Evolutionary conservation across 2,113 vertebrate species (phyloP).

Genomic region (Scatophagus argus): DNA sequence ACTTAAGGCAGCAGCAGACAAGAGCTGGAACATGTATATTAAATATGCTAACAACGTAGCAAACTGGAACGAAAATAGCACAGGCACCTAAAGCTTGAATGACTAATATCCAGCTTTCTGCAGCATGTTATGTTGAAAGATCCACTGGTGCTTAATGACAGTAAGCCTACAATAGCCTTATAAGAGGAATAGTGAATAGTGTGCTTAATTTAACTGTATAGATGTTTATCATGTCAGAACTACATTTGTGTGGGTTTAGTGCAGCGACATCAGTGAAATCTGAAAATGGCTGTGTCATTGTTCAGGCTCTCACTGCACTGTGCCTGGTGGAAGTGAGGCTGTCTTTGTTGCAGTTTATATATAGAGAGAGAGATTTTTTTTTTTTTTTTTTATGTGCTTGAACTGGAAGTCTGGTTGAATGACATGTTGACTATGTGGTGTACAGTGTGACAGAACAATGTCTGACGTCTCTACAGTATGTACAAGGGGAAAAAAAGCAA

Average conservation of each 20-base stretch:
- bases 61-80: conserved; percentile 48
- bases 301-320: background rate
- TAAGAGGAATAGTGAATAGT: conserved; percentile 6
- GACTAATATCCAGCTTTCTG: conserved; percentile 45
- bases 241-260: background rate
- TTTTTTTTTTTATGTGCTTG: background rate
- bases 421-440: background rate
- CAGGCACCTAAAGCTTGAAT: conserved; percentile 53
- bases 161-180: conserved; percentile 23
- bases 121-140: conserved; percentile 7
- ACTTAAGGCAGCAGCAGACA: conserved; percentile 27
- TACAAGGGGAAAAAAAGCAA: background rate
- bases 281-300: conserved; percentile 31
- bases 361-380: no score
- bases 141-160: conserved; percentile 20
- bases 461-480: no score
- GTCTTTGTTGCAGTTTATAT: background rate
- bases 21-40: conserved; percentile 26
- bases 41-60: conserved; percentile 34
- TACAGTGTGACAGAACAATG: background rate
- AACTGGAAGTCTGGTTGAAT: background rate
- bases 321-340: background rate
- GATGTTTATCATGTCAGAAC: background rate
- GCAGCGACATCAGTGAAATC: background rate
- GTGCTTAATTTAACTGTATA: conserved; percentile 1